Evolutionary conservation across 2,888 invertebrate genomes (phyloP), one percentile per base, ranked within the genome.

Genomic region (Ceramica pisi): DNA sequence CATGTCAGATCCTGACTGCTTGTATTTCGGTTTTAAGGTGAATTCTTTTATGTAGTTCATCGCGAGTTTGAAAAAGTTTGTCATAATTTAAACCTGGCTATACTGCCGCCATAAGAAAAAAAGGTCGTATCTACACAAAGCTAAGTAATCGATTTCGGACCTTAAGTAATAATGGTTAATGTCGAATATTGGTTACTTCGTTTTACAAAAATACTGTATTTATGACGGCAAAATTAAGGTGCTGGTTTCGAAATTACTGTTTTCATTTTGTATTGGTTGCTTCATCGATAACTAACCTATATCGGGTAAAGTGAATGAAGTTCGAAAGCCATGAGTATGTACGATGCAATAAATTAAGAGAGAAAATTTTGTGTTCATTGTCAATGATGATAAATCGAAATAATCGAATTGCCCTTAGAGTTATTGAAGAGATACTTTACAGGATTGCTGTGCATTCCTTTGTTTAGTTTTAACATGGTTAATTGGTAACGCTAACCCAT

Each of bases 311-410:
- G 38, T 23, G 46, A 50, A 41, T 51, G 12, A 19, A 19, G n/a
- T 44, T 60, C 44, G 53, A 31, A 31, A 44, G 8, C 19, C 50
- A 31, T 55, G 46, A 26, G 48, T 23, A n/a, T 67, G 10, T 41
- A 46, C n/a, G 48, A 60, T 78, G 78, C 61, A 74, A 80, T 80
- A 51, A 64, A 61, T 50, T 80, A 66, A 57, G 56, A 66, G 46
- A 50, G 26, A 66, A 50, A 44, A 14, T 50, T 62, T 59, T 80
- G 73, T 81, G 79, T 79, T 79, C 79, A 78, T 50, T 21, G 50
- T 76, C 56, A 62, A 59, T 53, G 73, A 71, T 41, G 38, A 62
- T 63, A 51, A 46, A 72, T 79, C 8, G 46, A 66, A 59, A 1
- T 53, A 41, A 50, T 60, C 35, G 31, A 63, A 73, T 80, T 73